A percentile compares a stretch with the other conserved stretches of the same genome.
phyloP scores from a whole-genome alignment of 2,113 vertebrate species.

The Eulemur rufifrons region DNA sequence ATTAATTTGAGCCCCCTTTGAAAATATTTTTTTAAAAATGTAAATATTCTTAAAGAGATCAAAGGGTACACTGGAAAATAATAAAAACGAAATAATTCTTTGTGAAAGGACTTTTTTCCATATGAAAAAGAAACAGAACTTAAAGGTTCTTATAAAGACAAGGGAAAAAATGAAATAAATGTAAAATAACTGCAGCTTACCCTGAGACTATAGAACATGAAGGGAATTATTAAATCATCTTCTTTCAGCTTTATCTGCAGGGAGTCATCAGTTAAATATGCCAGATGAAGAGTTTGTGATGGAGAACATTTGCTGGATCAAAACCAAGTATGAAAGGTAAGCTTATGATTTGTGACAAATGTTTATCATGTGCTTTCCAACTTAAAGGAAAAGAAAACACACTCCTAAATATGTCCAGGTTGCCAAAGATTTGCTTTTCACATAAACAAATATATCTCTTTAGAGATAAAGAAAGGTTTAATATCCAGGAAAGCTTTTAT shows the following conservation, averaged over 20 bases:
- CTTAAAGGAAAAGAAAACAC: constrained; percentile 57
- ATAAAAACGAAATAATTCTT: neutral
- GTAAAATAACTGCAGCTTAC: constrained; percentile 31
- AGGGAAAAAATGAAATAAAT: neutral
- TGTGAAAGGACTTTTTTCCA: neutral
- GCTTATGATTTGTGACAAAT: constrained; percentile 58
- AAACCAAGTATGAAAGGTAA: constrained; percentile 70
- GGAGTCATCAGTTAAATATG: constrained; percentile 63
- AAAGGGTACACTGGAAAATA: neutral
- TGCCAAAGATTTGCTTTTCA: constrained; percentile 53
- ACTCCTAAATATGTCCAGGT: constrained; percentile 51
- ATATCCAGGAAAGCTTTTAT: neutral
- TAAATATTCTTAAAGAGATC: neutral
- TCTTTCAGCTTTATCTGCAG: constrained; percentile 57
- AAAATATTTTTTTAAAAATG: neutral
- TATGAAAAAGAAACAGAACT: neutral
- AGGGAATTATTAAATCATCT: constrained; percentile 67
- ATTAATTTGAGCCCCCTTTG: neutral
- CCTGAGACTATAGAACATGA: constrained; percentile 18
- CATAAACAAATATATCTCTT: constrained; percentile 9
- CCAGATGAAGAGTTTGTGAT: constrained; percentile 66
- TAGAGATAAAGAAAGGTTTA: constrained; percentile 49
- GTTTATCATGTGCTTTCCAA: constrained; percentile 67
- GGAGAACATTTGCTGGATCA: constrained; percentile 66
- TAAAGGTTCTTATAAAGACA: neutral